A percentile compares a stretch with the other conserved stretches of the same genome.
Conservation (phyloP, 2,797 vertebrate species). For the Galagoides demidoff region DNA sequence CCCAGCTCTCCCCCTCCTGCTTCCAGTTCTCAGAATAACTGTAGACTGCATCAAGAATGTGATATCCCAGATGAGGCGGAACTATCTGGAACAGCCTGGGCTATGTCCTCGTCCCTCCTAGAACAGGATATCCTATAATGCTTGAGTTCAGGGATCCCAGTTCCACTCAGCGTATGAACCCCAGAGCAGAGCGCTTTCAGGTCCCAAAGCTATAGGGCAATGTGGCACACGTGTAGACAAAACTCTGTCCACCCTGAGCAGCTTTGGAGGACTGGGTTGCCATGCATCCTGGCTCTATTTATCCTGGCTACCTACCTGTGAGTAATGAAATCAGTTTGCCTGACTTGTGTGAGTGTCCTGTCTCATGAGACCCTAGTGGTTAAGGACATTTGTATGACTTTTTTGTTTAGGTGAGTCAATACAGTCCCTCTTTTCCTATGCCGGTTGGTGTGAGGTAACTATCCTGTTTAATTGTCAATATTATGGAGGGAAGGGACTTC, state of each 20-base stretch:
- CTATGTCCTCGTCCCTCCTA: not conserved
- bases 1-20: not conserved
- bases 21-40: not conserved
- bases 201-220: not conserved
- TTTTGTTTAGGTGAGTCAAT: not conserved
- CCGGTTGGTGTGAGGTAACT: not conserved
- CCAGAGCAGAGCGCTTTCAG: not conserved
- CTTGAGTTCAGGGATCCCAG: not conserved
- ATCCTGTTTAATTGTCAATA: not conserved
- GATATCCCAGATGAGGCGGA: not conserved
- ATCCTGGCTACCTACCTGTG: not conserved
- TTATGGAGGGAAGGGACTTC: not conserved
- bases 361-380: not conserved
- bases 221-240: not conserved
- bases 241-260: not conserved
- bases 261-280: not conserved
- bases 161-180: not conserved
- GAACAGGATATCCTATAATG: not conserved
- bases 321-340: not conserved
- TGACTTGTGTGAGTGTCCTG: not conserved
- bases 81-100: not conserved
- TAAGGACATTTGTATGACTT: not conserved
- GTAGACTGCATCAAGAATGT: not conserved
- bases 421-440: not conserved
- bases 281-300: not conserved